Evolutionary conservation across 2,113 vertebrate genomes (phyloP).

Genomic region (Saimiri boliviensis): DNA sequence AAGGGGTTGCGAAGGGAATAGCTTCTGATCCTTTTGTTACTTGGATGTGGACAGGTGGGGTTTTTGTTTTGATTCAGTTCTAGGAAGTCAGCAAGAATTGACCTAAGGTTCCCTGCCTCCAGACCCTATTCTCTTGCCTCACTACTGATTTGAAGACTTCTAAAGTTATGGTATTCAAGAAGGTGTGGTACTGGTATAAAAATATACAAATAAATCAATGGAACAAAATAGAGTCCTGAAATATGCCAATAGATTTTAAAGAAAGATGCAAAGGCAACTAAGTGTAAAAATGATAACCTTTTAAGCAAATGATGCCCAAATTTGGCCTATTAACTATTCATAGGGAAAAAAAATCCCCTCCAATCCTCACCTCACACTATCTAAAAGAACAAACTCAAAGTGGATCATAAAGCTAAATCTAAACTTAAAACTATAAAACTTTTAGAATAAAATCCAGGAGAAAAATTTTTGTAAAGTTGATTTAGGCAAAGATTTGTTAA

Average conservation of each 20-base stretch:
- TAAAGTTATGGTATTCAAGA: neutral
- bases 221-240: neutral
- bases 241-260: neutral
- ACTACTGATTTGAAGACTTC: neutral
- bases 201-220: neutral
- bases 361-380: neutral
- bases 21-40: too few relatives aligned
- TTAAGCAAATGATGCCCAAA: neutral
- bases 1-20: too few relatives aligned
- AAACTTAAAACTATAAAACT: neutral
- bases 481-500: neutral
- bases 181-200: neutral
- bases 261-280: neutral
- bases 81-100: too few relatives aligned
- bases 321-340: neutral
- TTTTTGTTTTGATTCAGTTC: too few relatives aligned
- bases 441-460: neutral
- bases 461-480: neutral
- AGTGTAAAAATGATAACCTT: neutral
- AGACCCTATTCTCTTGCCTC: too few relatives aligned
- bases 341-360: neutral
- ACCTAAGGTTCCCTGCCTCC: too few relatives aligned
- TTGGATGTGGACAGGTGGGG: too few relatives aligned
- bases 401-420: neutral
- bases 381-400: conserved; percentile 1